Percentiles rank a stretch among this genome's conserved stretches.
phyloP scores from a whole-genome alignment of 2,113 vertebrate genomes.

The Rhinopomastus cyanomelas region DNA sequence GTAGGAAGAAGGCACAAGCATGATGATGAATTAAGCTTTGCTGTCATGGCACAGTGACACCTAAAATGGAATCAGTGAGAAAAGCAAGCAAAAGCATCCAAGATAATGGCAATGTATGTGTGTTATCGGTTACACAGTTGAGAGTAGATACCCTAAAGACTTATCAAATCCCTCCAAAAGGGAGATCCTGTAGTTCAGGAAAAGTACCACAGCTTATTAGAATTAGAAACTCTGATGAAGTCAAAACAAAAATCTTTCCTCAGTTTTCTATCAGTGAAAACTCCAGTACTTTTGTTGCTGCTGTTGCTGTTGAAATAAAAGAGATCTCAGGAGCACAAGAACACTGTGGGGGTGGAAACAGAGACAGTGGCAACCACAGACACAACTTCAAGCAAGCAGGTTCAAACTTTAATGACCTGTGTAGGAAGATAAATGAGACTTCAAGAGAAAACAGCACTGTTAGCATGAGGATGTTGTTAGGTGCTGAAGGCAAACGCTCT shows the following conservation, averaged over 20 bases:
- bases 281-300: background rate
- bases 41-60: background rate
- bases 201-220: background rate
- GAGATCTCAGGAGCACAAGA: constrained; percentile 20
- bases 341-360: constrained; percentile 41
- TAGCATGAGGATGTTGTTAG: constrained; percentile 50
- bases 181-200: background rate
- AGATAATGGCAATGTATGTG: background rate
- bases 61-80: background rate
- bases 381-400: constrained; percentile 40
- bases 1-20: background rate
- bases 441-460: constrained; percentile 45
- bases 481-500: constrained; percentile 7
- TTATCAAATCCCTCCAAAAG: background rate
- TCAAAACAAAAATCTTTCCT: background rate
- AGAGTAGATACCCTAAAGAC: background rate
- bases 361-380: constrained; percentile 20
- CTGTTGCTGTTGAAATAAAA: constrained; percentile 2
- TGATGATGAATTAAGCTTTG: background rate
- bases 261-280: background rate
- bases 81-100: background rate
- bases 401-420: constrained; percentile 43
- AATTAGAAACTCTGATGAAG: background rate
- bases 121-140: background rate
- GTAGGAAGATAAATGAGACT: constrained; percentile 61